Evolutionary conservation across 2,888 invertebrate genomes (phyloP), one percentile per base, ranked within the genome.

Genomic region (Cordilura impudica): DNA sequence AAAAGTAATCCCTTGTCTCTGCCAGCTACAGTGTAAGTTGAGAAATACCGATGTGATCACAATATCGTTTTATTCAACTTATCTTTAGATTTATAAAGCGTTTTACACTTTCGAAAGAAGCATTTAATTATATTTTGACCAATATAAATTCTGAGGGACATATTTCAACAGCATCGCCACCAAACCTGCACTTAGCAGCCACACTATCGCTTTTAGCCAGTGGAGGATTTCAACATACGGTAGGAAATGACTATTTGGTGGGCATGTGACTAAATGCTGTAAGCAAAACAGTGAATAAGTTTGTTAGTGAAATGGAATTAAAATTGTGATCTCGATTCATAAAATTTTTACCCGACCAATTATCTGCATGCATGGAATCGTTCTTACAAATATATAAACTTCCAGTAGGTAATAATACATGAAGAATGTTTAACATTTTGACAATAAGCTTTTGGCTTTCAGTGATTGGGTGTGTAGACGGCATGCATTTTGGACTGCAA

Each of bases 381-480:
- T 53, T 66, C 53, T 31, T 69, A 56, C 26, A 31, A 19, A 67
- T 56, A 56, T 67, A 47, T 35, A 69, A 56, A 19, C 56, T 69
- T n/a, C 67, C 47, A 14, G 67, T 47, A 61, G 58, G 58, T 60
- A 60, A 60, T n/a, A n/a, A n/a, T n/a, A n/a, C n/a, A n/a, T n/a
- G n/a, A n/a, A n/a, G n/a, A n/a, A n/a, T n/a, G n/a, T n/a, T n/a
- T n/a, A n/a, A n/a, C n/a, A n/a, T n/a, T n/a, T n/a, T n/a, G n/a
- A n/a, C n/a, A n/a, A n/a, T n/a, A n/a, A n/a, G n/a, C n/a, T n/a
- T n/a, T n/a, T n/a, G n/a, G n/a, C n/a, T n/a, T n/a, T n/a, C n/a
- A n/a, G 26, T 26, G 6, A 26, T 26, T 4, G 26, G 26, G 26
- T 26, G 26, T 26, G 26, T 26, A 6, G 26, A 26, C 39, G 39